Evolutionary conservation across 2,113 vertebrate genomes (phyloP), one percentile per base, ranked within the genome.

Genomic region (Rhinoderma darwinii): DNA sequence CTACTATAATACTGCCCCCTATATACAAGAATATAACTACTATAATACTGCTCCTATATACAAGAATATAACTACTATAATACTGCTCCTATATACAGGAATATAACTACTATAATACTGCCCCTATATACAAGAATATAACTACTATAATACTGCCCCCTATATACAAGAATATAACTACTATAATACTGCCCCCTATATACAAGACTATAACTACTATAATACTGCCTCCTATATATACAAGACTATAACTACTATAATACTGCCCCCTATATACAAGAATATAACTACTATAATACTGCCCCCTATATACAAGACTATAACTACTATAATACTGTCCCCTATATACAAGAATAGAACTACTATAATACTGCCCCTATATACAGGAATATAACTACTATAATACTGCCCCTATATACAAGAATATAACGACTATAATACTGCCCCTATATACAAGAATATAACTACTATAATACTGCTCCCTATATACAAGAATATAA

Each of bases 91-190:
- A 63, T 63, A 11, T 27, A 63, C n/a, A 63, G 30, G 59, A 63
- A 63, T 63, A 63, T 63, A 63, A 63, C 59, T 63, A 30, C 59
- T 63, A 63, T 63, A 63, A 63, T 63, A 30, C 59, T 63, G n/a
- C 59, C 14, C 59, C 59, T 63, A 63, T 63, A 27, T 63, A 63
- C 27, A 63, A 54, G 17, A 22, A 54, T 54, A 54, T 54, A 54
- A 22, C 51, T 54, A 54, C 51, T 54, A 54, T 54, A 54, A 54
- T 54, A 54, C 51, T 54, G 51, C 47, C 47, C 5, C 51, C 51
- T 22, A 54, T 54, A 3, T 54, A 54, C 51, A 54, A 54, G 51
- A 54, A 54, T 54, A 54, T 54, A 54, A 54, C 51, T 54, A 22
- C 51, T 22, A 54, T 54, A 54, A 54, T 54, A 54, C 51, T 54